Evolutionary conservation across 2,113 vertebrate species (phyloP).

Genomic region (Heterotilapia buettikoferi): DNA sequence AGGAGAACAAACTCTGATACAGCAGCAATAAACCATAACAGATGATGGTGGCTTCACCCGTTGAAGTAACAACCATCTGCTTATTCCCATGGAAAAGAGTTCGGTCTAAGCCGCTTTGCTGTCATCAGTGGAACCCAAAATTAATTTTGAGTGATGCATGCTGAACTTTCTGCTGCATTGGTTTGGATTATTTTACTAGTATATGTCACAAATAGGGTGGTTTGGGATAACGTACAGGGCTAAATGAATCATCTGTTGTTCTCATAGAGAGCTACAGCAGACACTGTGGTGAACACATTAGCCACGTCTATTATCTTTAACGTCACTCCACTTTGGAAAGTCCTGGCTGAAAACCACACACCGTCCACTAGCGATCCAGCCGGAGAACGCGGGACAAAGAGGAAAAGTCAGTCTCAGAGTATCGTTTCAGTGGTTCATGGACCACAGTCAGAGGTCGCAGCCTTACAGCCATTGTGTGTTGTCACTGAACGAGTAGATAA

Average conservation of each 20-base stretch:
- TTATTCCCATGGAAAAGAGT: conserved; percentile 23
- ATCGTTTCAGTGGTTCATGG: conserved; percentile 5
- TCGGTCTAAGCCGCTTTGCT: neutral
- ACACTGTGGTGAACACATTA: conserved; percentile 30
- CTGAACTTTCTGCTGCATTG: neutral
- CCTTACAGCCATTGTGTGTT: conserved; percentile 35
- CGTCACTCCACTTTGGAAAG: conserved; percentile 37
- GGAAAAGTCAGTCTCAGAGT: conserved; percentile 29
- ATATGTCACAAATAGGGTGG: conserved; percentile 14
- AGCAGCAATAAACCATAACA: neutral
- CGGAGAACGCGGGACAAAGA: conserved; percentile 4
- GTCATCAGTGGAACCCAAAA: conserved; percentile 16
- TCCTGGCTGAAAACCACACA: conserved; percentile 23
- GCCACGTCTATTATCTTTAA: conserved; percentile 28
- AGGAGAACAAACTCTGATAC: neutral
- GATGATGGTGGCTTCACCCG: conserved; percentile 20
- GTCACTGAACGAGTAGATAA: conserved; percentile 28
- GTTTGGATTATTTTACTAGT: conserved; percentile 8
- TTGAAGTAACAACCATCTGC: conserved; percentile 17
- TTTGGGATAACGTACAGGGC: neutral
- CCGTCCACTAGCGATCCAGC: conserved; percentile 7
- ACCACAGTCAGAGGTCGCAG: conserved; percentile 32
- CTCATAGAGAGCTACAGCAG: conserved; percentile 35
- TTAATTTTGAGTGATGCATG: neutral
- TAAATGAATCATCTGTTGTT: conserved; percentile 42